Base-by-base conservation (phyloP, 2,113 vertebrate species). In the Dromas ardeola region DNA sequence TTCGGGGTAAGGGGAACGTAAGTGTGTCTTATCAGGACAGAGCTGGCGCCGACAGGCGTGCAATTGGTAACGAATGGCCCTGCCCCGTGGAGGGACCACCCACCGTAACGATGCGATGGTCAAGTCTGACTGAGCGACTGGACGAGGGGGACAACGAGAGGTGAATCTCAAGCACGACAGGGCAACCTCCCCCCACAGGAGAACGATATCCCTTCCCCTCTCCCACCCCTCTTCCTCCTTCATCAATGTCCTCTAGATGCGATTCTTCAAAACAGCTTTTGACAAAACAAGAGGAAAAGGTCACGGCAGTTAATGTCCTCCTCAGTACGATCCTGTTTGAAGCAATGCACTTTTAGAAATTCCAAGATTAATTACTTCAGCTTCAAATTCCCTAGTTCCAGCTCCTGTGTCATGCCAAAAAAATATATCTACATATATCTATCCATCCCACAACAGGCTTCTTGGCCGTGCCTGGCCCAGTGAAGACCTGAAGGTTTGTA, bases 201-300 rank as follows among this genome's bases (percentile, higher is more conserved):
- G 85, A 84, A 90, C 7, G 17, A 80, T 52, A 73, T 66, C 27
- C 38, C 61, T 65, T 42, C 89, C 71, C 85, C 63, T 74, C 59
- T 84, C 72, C 66, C 45, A 67, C 15, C 73, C 85, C 58, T 56
- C 67, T 81, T 88, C 73, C 45, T 88, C 85, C 73, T 88, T 88
- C n/a, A 93, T 92, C 96, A 89, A 21, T 45, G 71, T 96, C 89
- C 66, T 71, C 81, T 47, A 91, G 85, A 88, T 88, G 79, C 40
- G 4, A 88, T 65, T 81, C 93, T 96, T 94, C 94, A 62, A 62
- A 95, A 90, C 38, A 80, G 86, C 87, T 96, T 97, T 86, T 88
- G 95, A 97, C 85, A 82, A 52, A 50, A 81, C 62, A 84, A 52
- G 90, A 97, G 76, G 92, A 92, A 96, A 95, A 97, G 96, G 96